These are phyloP conservation scores for Plusia festucae DNA, from an alignment of 2,888 invertebrate species.

Conservation along the genomic window DNA sequence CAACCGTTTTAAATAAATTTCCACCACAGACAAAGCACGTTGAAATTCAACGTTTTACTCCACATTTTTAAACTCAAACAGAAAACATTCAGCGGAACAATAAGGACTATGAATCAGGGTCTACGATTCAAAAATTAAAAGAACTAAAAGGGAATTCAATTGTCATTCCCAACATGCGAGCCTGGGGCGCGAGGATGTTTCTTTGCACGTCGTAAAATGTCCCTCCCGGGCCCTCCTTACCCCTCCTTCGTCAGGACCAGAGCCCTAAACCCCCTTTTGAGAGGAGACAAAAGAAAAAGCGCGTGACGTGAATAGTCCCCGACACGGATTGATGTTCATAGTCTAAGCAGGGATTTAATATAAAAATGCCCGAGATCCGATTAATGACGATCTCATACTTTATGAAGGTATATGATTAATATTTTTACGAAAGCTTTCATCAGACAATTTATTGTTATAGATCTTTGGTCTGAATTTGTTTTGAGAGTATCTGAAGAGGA, in stretches of 20 bases:
- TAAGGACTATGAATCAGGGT: conserved; percentile 48
- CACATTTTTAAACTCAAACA: conserved; percentile 11
- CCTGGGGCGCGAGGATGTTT: conserved; percentile 54
- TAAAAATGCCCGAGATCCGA: conserved; percentile 42
- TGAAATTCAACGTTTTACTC: not conserved
- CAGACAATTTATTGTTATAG: not conserved
- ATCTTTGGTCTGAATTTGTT: not conserved
- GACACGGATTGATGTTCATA: conserved; percentile 59
- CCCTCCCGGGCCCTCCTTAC: conserved; percentile 33
- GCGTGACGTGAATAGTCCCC: conserved; percentile 62
- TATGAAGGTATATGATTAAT: conserved; percentile 37
- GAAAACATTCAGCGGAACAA: conserved; percentile 43
- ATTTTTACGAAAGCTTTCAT: not conserved
- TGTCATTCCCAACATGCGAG: conserved; percentile 63
- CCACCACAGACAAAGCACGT: not conserved
- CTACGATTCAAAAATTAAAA: conserved; percentile 59
- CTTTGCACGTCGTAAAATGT: conserved; percentile 62
- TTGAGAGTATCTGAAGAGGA: not conserved
- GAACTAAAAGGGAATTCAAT: conserved; percentile 61
- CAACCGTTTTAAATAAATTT: conserved; percentile 3
- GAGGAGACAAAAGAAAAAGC: conserved; percentile 65
- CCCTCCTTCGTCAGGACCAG: conserved; percentile 5
- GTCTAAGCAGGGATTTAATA: conserved; percentile 55
- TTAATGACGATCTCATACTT: conserved; percentile 48
- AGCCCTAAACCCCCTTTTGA: conserved; percentile 26